phyloP scores from a whole-genome alignment of 2,113 vertebrate genomes.

The Helogale parvula region DNA sequence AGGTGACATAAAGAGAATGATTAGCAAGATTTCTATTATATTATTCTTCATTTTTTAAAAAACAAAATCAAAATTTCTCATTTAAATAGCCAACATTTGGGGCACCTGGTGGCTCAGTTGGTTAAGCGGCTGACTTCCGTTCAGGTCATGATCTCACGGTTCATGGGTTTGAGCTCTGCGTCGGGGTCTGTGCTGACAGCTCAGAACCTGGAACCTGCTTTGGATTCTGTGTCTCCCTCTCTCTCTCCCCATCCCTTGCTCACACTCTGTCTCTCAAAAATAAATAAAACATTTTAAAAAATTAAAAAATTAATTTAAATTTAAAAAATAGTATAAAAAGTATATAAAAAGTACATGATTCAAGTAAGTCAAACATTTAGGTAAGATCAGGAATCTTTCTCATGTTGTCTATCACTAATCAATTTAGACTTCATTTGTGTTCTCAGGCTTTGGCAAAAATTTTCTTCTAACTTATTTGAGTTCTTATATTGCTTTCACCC shows the following conservation, averaged over 20 bases:
- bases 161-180: too few species aligned
- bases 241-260: too few species aligned
- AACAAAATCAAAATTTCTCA: background rate
- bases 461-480: background rate
- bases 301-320: background rate
- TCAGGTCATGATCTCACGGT: too few species aligned
- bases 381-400: background rate
- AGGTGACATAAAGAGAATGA: background rate
- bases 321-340: background rate
- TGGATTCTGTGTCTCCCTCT: too few species aligned
- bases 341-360: background rate
- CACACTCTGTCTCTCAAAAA: too few species aligned
- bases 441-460: background rate
- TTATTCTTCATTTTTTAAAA: background rate
- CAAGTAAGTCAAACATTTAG: background rate
- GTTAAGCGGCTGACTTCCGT: too few species aligned
- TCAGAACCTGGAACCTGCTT: too few species aligned
- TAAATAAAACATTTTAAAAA: background rate
- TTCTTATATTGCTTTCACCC: background rate
- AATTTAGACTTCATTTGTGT: background rate
- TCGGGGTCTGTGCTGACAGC: too few species aligned
- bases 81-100: background rate
- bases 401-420: background rate
- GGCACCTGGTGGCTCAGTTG: too few species aligned
- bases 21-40: background rate